These are phyloP conservation scores for Noturus placidus DNA, from an alignment of 2,113 vertebrate species.

Conservation along the genomic window DNA sequence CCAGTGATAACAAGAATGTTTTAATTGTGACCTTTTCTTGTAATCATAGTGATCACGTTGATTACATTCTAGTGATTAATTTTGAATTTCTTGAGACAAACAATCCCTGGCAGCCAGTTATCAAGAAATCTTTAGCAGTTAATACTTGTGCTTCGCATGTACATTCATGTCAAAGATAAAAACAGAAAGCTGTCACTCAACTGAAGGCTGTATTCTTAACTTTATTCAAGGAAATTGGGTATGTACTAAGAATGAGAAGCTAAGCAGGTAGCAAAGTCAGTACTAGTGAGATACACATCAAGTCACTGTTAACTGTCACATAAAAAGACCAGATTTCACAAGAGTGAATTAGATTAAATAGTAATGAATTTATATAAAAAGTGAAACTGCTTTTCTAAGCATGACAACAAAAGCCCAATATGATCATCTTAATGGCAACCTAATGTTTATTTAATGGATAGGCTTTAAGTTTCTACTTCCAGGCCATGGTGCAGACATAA, in stretches of 20 bases:
- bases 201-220: not conserved
- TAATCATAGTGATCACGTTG: not conserved
- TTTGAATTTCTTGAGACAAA: not conserved
- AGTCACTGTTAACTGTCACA: not conserved
- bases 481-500: not conserved
- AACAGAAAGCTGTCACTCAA: slow-evolving; percentile 8
- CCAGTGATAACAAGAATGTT: not conserved
- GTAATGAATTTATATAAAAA: not conserved
- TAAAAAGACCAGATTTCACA: not conserved
- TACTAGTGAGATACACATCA: not conserved
- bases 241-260: not conserved
- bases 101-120: not conserved
- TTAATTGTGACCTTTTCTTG: not conserved
- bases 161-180: not conserved
- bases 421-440: not conserved
- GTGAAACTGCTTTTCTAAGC: not conserved
- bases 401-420: not conserved
- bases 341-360: not conserved
- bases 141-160: slow-evolving; percentile 2
- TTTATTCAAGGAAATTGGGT: not conserved
- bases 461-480: not conserved
- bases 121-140: not conserved
- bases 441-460: not conserved
- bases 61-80: not conserved
- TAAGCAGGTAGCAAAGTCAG: not conserved